Conservation (phyloP, 2,797 vertebrate species). For the Gambusia yucatana region DNA sequence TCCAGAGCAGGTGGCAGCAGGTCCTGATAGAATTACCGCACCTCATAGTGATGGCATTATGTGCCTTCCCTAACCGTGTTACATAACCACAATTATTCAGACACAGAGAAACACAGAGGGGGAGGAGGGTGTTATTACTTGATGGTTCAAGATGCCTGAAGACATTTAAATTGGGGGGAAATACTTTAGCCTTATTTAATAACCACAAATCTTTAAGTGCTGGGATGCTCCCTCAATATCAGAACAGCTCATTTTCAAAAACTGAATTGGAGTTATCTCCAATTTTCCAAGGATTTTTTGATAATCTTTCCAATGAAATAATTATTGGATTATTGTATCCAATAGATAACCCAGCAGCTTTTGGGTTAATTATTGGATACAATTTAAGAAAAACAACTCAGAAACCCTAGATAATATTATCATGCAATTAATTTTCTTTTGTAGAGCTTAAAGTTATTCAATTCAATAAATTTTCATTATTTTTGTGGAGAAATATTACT, state of each 20-base stretch:
- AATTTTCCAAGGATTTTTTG: background rate
- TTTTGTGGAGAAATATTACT: background rate
- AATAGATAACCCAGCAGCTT: background rate
- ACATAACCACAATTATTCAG: conserved; percentile 49
- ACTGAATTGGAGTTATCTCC: background rate
- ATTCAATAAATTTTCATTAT: background rate
- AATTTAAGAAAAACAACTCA: too few species aligned
- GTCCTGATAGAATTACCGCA: conserved; percentile 56
- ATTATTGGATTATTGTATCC: background rate
- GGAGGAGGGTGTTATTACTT: conserved; percentile 11
- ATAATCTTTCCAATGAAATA: background rate
- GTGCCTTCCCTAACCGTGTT: conserved; percentile 57
- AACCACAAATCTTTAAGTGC: background rate
- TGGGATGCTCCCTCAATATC: background rate
- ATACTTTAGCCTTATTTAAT: conserved; percentile 20
- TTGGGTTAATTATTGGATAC: background rate
- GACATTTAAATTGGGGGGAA: conserved; percentile 16
- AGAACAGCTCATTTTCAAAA: background rate
- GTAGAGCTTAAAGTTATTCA: background rate
- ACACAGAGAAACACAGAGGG: conserved; percentile 19
- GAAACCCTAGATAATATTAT: background rate
- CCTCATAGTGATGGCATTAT: conserved; percentile 67
- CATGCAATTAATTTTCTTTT: background rate
- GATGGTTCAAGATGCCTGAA: conserved; percentile 13
- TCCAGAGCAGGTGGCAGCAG: conserved; percentile 61